Base-by-base conservation (phyloP, 1,140 invertebrate genomes). In the Drosophila pruinosa region DNA sequence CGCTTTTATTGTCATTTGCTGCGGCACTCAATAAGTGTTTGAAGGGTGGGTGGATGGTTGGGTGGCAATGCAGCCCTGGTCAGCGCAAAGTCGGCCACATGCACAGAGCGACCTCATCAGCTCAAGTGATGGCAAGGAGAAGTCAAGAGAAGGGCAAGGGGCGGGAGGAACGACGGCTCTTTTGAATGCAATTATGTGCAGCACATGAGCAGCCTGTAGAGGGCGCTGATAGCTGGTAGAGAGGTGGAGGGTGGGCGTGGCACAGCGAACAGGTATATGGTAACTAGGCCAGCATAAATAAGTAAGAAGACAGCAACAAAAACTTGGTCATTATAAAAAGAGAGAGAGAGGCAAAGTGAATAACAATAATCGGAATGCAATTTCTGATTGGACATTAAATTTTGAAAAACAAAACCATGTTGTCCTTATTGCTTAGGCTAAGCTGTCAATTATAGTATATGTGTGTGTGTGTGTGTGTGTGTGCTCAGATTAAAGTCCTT, bases 151-250 rank as follows among this genome's bases (percentile, higher is more conserved):
- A 19, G 3, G 0, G 6, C 39, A 2, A 47, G 39, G 19, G 39
- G 7, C 14, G n/a, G 7, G 15, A 57, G 48, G 10, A 5, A 21
- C 12, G 14, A 50, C 19, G 34, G 17, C 26, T 69, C 81, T 85
- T n/a, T 80, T 80, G 72, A 85, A 86, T 85, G 80, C 80, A 85
- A 85, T 85, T 85, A 85, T 85, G 68, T 85, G 80, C 81, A 85
- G 81, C 64, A 80, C 77, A 80, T 67, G 77, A 72, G 65, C 72
- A 75, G 72, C 62, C 64, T 73, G 56, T 68, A 62, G 78, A 34
- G 53, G 45, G 21, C 8, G 36, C 17, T 12, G 31, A 21, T 17
- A 34, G 10, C 6, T 3, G n/a, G 12, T 4, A 14, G 5, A 4
- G 31, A 14, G 6, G 34, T 3, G 26, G 19, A 3, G 12, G n/a